These are phyloP conservation scores for Quadroppia sp. DNA, from an alignment of 2,888 invertebrate genomes.

Conservation along the genomic window DNA sequence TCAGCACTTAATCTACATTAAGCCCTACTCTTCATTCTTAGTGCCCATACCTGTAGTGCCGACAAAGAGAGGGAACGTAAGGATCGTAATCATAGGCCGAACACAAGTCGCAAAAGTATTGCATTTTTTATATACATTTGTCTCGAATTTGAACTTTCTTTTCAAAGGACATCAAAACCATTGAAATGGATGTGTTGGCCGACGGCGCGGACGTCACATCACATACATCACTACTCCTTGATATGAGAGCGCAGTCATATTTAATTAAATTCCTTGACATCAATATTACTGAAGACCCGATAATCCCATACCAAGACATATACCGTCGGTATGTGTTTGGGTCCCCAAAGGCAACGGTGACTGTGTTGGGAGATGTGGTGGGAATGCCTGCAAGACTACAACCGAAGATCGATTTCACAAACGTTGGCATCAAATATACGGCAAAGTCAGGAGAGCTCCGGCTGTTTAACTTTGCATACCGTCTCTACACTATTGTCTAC, in stretches of 20 bases:
- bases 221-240: slow-evolving; percentile 59
- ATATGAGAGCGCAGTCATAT: slow-evolving; percentile 57
- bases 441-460: slow-evolving; percentile 54
- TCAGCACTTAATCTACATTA: slow-evolving; percentile 56
- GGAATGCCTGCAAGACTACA: slow-evolving; percentile 45
- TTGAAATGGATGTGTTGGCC: slow-evolving; percentile 51
- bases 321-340: slow-evolving; percentile 58
- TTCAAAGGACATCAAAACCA: slow-evolving; percentile 49
- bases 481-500: slow-evolving; percentile 58
- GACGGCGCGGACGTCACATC: slow-evolving; percentile 58
- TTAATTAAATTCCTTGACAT: slow-evolving; percentile 58
- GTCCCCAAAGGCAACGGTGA: slow-evolving; percentile 56
- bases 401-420: slow-evolving; percentile 37
- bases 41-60: slow-evolving; percentile 59
- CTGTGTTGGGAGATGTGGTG: slow-evolving; percentile 53
- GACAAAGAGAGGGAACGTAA: slow-evolving; percentile 54
- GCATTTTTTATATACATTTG: background rate
- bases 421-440: slow-evolving; percentile 43
- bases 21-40: slow-evolving; percentile 37
- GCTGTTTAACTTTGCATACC: slow-evolving; percentile 59
- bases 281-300: slow-evolving; percentile 57
- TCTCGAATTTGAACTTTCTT: background rate
- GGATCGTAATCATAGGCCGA: slow-evolving; percentile 55
- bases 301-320: slow-evolving; percentile 55
- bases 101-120: slow-evolving; percentile 55